Evolutionary conservation across 2,888 invertebrate species (phyloP).

Genomic region (Cheilosia vernalis): DNA sequence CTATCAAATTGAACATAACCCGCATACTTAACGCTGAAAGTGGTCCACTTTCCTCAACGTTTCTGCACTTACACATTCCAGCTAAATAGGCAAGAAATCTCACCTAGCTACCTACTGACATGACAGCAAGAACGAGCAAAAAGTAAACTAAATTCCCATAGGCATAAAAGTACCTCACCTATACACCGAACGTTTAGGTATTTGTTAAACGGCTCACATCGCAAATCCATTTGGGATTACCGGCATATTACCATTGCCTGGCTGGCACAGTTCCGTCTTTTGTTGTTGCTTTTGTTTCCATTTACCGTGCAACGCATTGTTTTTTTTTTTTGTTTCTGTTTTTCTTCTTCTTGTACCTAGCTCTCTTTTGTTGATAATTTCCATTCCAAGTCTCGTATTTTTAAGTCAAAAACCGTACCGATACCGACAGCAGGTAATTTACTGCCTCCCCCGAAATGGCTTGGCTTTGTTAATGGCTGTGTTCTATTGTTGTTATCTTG

Average conservation of each 20-base stretch:
- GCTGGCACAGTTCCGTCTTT: slow-evolving; percentile 61
- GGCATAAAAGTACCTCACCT: not conserved
- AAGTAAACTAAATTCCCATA: slow-evolving; percentile 41
- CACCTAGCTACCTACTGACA: slow-evolving; percentile 56
- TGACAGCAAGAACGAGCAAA: slow-evolving; percentile 17
- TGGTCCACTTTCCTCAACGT: slow-evolving; percentile 24
- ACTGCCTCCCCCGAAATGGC: slow-evolving; percentile 30
- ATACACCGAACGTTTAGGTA: not conserved
- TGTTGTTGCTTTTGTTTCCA: slow-evolving; percentile 25
- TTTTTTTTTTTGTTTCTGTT: not conserved
- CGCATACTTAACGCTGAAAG: not conserved
- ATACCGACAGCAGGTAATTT: slow-evolving; percentile 45
- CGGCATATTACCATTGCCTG: slow-evolving; percentile 50
- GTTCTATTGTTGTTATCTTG: slow-evolving; percentile 49
- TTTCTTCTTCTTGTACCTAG: not conserved
- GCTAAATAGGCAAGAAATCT: slow-evolving; percentile 29
- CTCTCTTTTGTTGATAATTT: slow-evolving; percentile 38
- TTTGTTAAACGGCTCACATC: slow-evolving; percentile 58
- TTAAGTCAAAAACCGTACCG: slow-evolving; percentile 26
- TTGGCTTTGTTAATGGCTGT: slow-evolving; percentile 21
- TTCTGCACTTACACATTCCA: slow-evolving; percentile 8
- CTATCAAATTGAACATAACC: not conserved
- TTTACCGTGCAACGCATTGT: slow-evolving; percentile 8
- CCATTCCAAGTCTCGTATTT: slow-evolving; percentile 6
- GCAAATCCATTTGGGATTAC: slow-evolving; percentile 68